Base-by-base conservation (phyloP, 1,140 invertebrate genomes). In the Zophobas morio region DNA sequence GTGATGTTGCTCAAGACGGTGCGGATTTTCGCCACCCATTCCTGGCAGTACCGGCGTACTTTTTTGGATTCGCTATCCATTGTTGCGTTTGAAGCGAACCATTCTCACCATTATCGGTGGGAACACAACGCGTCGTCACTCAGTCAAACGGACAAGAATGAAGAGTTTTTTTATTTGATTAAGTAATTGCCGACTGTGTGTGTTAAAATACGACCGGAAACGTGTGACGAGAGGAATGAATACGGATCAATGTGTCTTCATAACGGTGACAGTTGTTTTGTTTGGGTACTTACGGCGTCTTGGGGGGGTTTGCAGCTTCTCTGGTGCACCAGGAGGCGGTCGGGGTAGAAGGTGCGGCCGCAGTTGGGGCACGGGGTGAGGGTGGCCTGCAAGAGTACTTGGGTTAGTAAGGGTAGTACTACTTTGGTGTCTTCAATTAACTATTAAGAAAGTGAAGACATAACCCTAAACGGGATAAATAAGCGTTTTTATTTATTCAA, bases 291-390 rank as follows among this genome's bases (percentile, higher is more conserved):
- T 56, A 73, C 71, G 54, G 46, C 60, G 53, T 74, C 42, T 47
- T 78, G 73, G 40, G 73, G 57, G 1, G 42, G 40, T 75, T 88
- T 89, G 77, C 93, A 94, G 66, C 89, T 91, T 76, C 88, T 88
- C 83, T 92, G 88, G 82, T 95, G 93, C 35, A 94, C 87, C n/a
- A 84, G 78, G 1, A 94, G 82, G 32, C 93, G 85, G 80, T 94
- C 92, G 0, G 93, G 91, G 54, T 89, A 86, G 85, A 95, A 94
- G 37, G 91, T 94, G 70, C 93, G 85, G 8, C 89, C 89, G 84
- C 93, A 95, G 77, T 90, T 90, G 37, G 86, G 84, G 83, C 93
- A 95, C 1, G 90, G 88, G n/a, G 93, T 85, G 46, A 94, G 83
- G 72, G 87, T 84, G 6, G 86, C 84, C 87, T 90, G 79, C 6